A percentile compares a stretch with the other conserved stretches of the same genome.
Evolutionary conservation across 2,888 invertebrate genomes (phyloP).

Genomic region (Dasypolia templi): DNA sequence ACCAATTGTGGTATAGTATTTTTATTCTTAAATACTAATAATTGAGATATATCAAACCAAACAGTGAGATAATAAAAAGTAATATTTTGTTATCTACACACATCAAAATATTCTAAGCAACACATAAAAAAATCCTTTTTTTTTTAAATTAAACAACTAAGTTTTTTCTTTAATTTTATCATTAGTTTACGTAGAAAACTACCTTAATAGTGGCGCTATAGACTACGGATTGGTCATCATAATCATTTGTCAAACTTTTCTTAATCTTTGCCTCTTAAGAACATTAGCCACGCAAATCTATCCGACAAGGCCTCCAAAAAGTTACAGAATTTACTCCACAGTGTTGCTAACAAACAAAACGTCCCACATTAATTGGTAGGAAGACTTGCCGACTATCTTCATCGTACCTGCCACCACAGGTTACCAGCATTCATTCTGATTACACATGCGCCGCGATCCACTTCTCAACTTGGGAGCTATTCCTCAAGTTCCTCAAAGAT

Average conservation of each 20-base stretch:
- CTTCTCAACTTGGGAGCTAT: conserved; percentile 74
- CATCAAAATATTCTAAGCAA: too few species aligned
- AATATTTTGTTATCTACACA: too few species aligned
- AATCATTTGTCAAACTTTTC: conserved; percentile 60
- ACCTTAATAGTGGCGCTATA: conserved; percentile 20
- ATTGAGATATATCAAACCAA: too few species aligned
- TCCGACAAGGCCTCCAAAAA: conserved; percentile 40
- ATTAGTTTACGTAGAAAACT: conserved; percentile 49
- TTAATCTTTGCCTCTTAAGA: conserved; percentile 49
- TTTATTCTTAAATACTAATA: too few species aligned
- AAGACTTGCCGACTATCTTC: conserved; percentile 58
- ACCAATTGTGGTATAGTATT: too few species aligned
- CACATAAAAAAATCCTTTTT: too few species aligned
- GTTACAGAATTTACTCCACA: conserved; percentile 62
- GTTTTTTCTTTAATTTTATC: too few species aligned
- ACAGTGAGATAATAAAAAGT: too few species aligned
- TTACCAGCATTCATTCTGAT: conserved; percentile 76
- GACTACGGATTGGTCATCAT: conserved; percentile 45
- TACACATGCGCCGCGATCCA: conserved; percentile 70
- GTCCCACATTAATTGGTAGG: conserved; percentile 61
- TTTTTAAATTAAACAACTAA: too few species aligned
- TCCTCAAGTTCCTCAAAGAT: too few species aligned
- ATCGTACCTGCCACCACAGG: conserved; percentile 58
- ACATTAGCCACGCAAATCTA: conserved; percentile 54
- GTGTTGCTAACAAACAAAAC: conserved; percentile 62